Base-by-base conservation (phyloP, 2,888 invertebrate species). In the Neoaliturus tenellus region DNA sequence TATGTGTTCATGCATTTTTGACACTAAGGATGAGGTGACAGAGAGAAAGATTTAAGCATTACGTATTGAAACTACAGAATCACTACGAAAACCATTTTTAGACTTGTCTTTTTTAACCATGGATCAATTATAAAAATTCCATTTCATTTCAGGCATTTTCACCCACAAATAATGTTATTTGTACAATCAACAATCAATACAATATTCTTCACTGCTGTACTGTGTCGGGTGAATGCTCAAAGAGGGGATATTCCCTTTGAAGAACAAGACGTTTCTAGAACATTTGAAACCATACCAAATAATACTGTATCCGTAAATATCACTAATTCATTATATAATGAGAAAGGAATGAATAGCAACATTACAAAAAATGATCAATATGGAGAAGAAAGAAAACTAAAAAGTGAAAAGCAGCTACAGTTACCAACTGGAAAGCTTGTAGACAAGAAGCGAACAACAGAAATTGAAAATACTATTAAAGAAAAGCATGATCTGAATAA, bases 181-280 rank as follows among this genome's bases (percentile, higher is more conserved):
- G 62, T 31, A 28, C 8, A 10, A 62, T 28, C 12, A 25, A 14
- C 31, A 28, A 28, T 31, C 28, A 62, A 62, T 28, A 31, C 28
- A 62, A 28, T 17, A 62, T 14, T 62, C 17, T 25, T 62, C 4
- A 62, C 20, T 12, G 1, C 31, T 28, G 31, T 62, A 20, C 25
- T 62, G 2, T 17, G 31, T 31, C 62, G 31, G 14, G 3, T 28
- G 14, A 62, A 62, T 3, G 25, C 62, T 28, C 62, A 62, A 3
- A 62, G 62, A 62, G 62, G 62, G 4, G 62, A 62, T 31, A 62
- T 62, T 31, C 62, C 62, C 10, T 1, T 62, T 31, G 62, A 62
- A 31, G 62, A 62, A 31, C 10, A 31, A 25, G 62, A 62, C 28
- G 31, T 14, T 31, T 3, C 62, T 62, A 17, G 10, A 20, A 48